A percentile compares a stretch with the other conserved stretches of the same genome.
These are phyloP conservation scores for Fopius arisanus DNA, from an alignment of 1,140 invertebrate species.

Conservation along the genomic window DNA sequence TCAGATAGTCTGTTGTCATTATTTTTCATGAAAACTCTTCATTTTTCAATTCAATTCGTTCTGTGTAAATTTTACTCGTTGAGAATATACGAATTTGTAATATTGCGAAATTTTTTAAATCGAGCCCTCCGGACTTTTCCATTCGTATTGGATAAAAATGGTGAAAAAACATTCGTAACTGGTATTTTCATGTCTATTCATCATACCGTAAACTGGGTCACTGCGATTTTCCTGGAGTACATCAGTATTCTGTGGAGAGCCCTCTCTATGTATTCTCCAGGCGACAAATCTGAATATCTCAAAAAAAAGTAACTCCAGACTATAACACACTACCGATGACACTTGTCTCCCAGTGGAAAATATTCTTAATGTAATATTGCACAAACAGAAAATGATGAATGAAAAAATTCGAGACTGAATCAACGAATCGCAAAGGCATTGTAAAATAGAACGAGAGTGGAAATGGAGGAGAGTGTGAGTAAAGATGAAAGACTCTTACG, in stretches of 20 bases:
- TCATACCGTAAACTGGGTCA: neutral
- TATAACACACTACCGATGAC: conserved; percentile 26
- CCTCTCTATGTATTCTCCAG: conserved; percentile 1
- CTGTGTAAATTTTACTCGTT: neutral
- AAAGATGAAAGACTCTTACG: conserved; percentile 30
- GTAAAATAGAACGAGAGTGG: neutral
- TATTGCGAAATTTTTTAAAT: too few relatives aligned
- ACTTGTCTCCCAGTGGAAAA: conserved; percentile 7
- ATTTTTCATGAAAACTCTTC: too few relatives aligned
- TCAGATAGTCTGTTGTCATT: too few relatives aligned
- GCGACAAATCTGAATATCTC: conserved; percentile 14
- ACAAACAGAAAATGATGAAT: neutral
- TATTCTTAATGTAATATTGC: neutral
- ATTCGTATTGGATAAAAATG: too few relatives aligned
- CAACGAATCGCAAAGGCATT: neutral
- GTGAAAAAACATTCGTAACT: neutral
- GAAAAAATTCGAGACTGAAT: conserved; percentile 1
- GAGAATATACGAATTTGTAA: too few relatives aligned
- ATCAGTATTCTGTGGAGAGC: neutral
- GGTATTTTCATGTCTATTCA: neutral
- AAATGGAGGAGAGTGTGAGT: neutral
- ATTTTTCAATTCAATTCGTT: neutral
- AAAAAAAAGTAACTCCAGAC: conserved; percentile 19
- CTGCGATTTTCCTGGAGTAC: neutral
- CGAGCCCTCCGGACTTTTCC: too few relatives aligned